Percentiles rank a stretch among this genome's conserved stretches.
phyloP scores from a whole-genome alignment of 2,888 invertebrate genomes.

The Entomobrya multifasciata region DNA sequence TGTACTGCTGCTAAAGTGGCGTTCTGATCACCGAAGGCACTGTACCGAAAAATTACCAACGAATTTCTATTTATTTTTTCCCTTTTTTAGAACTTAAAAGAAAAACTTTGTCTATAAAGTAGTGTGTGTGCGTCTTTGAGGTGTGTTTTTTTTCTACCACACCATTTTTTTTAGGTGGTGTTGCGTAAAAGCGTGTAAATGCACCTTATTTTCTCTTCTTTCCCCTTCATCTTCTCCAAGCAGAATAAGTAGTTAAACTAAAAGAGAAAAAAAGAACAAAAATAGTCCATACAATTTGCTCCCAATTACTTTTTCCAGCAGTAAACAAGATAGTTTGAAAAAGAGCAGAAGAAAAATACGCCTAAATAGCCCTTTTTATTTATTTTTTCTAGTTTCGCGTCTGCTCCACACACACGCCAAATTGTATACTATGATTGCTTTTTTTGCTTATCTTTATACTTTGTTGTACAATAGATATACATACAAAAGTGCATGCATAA shows the following conservation, averaged over 20 bases:
- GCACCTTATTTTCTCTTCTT: too few species aligned
- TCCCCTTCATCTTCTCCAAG: too few species aligned
- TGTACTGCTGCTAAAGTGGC: too few species aligned
- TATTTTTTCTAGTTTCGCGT: too few species aligned
- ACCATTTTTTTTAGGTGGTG: too few species aligned
- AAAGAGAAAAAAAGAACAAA: background rate
- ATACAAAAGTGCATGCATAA: conserved; percentile 15
- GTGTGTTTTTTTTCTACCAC: background rate
- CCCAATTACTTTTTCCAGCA: conserved; percentile 31
- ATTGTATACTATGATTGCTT: conserved; percentile 1
- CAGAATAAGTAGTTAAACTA: too few species aligned
- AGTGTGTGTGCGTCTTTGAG: conserved; percentile 1
- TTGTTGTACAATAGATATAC: too few species aligned
- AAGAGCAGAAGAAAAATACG: background rate
- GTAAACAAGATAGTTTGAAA: background rate
- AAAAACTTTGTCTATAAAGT: background rate
- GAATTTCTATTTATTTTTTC: background rate
- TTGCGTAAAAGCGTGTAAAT: too few species aligned
- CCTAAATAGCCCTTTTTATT: too few species aligned
- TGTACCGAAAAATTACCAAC: conserved; percentile 60
- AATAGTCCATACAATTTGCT: conserved; percentile 10
- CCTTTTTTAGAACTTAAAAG: background rate
- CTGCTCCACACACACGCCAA: too few species aligned
- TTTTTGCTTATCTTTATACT: too few species aligned
- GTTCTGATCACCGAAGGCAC: conserved; percentile 39